These are phyloP conservation scores for Echeneis naucrates DNA, from an alignment of 2,797 vertebrate genomes.

Conservation along the genomic window DNA sequence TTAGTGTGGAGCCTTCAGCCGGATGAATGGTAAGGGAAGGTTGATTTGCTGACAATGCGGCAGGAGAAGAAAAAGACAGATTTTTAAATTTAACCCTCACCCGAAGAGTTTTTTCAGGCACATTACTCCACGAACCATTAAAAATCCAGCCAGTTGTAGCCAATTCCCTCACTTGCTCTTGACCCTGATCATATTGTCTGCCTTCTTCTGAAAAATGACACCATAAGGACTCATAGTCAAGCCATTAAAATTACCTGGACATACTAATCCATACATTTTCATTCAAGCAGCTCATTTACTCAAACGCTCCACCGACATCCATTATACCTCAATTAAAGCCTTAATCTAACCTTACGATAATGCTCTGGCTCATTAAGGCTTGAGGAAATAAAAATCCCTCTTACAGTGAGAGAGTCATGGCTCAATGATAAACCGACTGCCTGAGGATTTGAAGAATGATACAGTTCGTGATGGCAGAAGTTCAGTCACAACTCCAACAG, in stretches of 20 bases:
- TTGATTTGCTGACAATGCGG: neutral
- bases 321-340: neutral
- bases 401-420: neutral
- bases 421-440: conserved; percentile 1
- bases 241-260: neutral
- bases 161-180: neutral
- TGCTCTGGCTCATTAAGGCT: neutral
- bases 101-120: neutral
- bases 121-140: neutral
- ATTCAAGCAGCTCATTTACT: neutral
- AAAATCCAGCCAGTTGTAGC: neutral
- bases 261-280: neutral
- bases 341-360: neutral
- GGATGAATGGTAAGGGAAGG: neutral
- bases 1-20: neutral
- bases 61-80: neutral
- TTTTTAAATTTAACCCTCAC: neutral
- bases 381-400: neutral
- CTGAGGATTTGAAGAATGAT: neutral
- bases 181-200: neutral
- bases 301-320: neutral
- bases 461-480: neutral
- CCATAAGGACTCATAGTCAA: neutral
- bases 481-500: conserved; percentile 27
- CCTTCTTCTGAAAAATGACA: neutral